Base-by-base conservation (phyloP, 2,797 vertebrate genomes). In the Mus spretus region DNA sequence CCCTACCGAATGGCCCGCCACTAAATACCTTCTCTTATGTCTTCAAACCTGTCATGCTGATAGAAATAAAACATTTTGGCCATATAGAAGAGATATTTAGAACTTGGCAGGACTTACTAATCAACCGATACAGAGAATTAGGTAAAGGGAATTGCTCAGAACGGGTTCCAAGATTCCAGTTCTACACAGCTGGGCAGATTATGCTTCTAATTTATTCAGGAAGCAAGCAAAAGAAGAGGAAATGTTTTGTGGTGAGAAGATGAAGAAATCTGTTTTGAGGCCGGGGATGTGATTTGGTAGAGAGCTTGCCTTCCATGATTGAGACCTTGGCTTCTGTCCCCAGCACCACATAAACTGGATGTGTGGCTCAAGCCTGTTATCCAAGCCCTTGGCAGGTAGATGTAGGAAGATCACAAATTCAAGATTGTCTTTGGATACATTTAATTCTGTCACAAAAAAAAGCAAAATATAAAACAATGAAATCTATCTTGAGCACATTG, bases 201-300 rank as follows among this genome's bases (percentile, higher is more conserved):
- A 44, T 53, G 17, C 63, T 94, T 96, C 53, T 9, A 78, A 17
- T 40, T 96, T 65, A 67, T 92, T 80, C 14, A 93, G n/a, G 24
- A 95, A 94, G 78, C 13, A 75, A 93, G 78, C 24, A 26, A 8
- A 83, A 40, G 44, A 65, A 37, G 4, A 77, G 3, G 28, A 67
- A 63, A 79, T 79, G 22, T 74, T 85, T 75, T 40, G 55, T 65
- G 61, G 40, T 90, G 89, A 86, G 79, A 92, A 94, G 55, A 89
- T 77, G 95, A 85, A 55, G 78, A 75, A 81, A 26, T 28, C 34
- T 37, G 44, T 80, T 67, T 84, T 47, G 40, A 61, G 28, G 4
- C 37, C 22, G 28, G 53, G 70, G 3, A 19, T 75, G 26, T 59
- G 50, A 28, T 37, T 31, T 75, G 24, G n/a, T 75, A 88, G n/a